Percentiles rank a stretch among this genome's conserved stretches.
Conservation (phyloP, 2,888 invertebrate genomes). For the Shargacucullia verbasci region DNA sequence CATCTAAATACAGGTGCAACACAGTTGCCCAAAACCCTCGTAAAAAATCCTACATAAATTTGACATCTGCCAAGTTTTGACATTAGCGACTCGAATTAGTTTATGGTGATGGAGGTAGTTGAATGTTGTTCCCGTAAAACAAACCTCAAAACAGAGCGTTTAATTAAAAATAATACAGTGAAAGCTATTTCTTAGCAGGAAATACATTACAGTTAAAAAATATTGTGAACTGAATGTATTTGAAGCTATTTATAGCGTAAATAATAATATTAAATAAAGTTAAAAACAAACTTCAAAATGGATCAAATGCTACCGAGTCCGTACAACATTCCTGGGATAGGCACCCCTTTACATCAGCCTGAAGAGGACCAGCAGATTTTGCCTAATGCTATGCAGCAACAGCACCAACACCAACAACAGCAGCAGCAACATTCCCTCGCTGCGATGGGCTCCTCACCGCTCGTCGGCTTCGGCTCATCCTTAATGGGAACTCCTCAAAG, state of each 20-base stretch:
- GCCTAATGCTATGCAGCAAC: constrained; percentile 95
- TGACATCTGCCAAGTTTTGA: too few species aligned
- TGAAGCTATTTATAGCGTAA: neutral
- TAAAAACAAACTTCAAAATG: constrained; percentile 86
- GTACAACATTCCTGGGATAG: constrained; percentile 96
- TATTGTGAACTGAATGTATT: neutral
- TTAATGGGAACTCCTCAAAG: constrained; percentile 92
- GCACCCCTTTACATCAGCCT: constrained; percentile 96
- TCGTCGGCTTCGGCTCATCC: constrained; percentile 90
- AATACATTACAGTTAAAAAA: too few species aligned
- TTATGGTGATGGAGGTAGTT: neutral
- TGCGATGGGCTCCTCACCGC: constrained; percentile 89
- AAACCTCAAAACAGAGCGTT: neutral
- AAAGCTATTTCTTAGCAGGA: neutral
- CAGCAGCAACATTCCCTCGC: constrained; percentile 88
- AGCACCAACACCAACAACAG: constrained; percentile 93
- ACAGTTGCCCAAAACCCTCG: too few species aligned
- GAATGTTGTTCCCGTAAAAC: constrained; percentile 3
- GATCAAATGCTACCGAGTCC: constrained; percentile 97
- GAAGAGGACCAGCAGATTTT: constrained; percentile 97
- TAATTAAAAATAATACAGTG: neutral
- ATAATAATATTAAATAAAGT: constrained; percentile 11
- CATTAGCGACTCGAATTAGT: too few species aligned
- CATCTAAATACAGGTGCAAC: too few species aligned
- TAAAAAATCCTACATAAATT: too few species aligned